phyloP scores from a whole-genome alignment of 2,797 vertebrate species.

The Rachycentron canadum region DNA sequence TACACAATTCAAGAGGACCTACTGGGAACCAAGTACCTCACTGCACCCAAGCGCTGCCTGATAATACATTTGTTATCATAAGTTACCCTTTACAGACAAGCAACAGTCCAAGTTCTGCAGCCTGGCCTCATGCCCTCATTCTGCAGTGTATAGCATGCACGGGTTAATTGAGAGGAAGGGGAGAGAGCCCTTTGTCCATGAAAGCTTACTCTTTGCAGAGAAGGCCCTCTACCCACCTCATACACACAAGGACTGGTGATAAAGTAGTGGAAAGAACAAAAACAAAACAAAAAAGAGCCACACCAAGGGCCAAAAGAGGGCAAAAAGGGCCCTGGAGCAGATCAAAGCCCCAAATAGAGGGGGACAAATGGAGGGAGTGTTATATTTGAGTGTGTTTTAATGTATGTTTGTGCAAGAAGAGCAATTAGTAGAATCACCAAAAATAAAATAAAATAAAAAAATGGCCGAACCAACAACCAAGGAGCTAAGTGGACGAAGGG shows the following conservation, averaged over 20 bases:
- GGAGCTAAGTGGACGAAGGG: constrained; percentile 25
- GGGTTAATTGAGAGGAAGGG: constrained; percentile 54
- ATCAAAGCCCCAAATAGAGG: constrained; percentile 26
- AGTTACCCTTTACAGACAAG: constrained; percentile 57
- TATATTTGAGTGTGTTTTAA: constrained; percentile 46
- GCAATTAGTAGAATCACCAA: constrained; percentile 52
- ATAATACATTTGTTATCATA: constrained; percentile 54
- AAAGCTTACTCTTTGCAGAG: constrained; percentile 56
- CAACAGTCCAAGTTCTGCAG: constrained; percentile 49
- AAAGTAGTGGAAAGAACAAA: constrained; percentile 62
- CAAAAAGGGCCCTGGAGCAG: constrained; percentile 8
- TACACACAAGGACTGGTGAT: constrained; percentile 56
- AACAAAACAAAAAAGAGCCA: constrained; percentile 4
- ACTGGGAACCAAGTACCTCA: constrained; percentile 54
- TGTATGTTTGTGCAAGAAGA: constrained; percentile 61
- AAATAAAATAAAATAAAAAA: constrained; percentile 39
- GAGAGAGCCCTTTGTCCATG: constrained; percentile 68
- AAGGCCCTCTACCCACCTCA: constrained; percentile 59
- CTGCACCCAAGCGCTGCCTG: constrained; percentile 58
- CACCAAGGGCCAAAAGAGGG: constrained; percentile 1
- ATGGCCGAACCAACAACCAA: constrained; percentile 38
- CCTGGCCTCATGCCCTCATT: constrained; percentile 42
- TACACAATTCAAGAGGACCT: constrained; percentile 41
- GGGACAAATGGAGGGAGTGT: constrained; percentile 42
- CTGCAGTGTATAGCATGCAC: constrained; percentile 70